These are phyloP conservation scores for Leptatherina wallacei DNA, from an alignment of 2,797 vertebrate genomes.

Conservation along the genomic window DNA sequence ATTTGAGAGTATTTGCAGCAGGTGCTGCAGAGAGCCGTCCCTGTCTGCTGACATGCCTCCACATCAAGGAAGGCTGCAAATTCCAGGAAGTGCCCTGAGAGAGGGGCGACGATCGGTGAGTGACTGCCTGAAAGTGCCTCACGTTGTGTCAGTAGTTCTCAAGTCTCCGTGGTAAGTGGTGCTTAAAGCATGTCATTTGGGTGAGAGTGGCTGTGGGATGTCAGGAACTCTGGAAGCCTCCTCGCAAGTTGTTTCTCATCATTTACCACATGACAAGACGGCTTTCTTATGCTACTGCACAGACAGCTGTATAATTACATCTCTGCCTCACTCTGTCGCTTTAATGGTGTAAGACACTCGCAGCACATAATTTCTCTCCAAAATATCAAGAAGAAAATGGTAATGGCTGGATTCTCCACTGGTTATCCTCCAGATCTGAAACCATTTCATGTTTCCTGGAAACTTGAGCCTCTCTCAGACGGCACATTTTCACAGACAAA, in stretches of 20 bases:
- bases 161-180: conserved; percentile 23
- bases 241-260: conserved; percentile 5
- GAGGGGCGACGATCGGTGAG: conserved; percentile 28
- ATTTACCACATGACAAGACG: neutral
- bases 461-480: neutral
- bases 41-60: conserved; percentile 43
- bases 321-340: neutral
- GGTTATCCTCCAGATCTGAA: neutral
- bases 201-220: conserved; percentile 29
- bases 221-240: conserved; percentile 5
- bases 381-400: neutral
- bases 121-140: conserved; percentile 37
- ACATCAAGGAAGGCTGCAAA: conserved; percentile 57
- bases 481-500: neutral
- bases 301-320: neutral
- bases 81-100: conserved; percentile 26
- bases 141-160: conserved; percentile 31
- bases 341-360: neutral
- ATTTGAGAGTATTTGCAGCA: conserved; percentile 25
- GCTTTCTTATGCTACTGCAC: neutral
- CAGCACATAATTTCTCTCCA: neutral
- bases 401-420: neutral
- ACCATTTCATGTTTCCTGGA: neutral
- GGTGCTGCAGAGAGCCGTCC: conserved; percentile 40
- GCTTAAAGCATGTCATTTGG: conserved; percentile 40